A percentile compares a stretch with the other conserved stretches of the same genome.
Evolutionary conservation across 2,888 invertebrate genomes (phyloP).

Genomic region (Drosophila hawaiiensis): DNA sequence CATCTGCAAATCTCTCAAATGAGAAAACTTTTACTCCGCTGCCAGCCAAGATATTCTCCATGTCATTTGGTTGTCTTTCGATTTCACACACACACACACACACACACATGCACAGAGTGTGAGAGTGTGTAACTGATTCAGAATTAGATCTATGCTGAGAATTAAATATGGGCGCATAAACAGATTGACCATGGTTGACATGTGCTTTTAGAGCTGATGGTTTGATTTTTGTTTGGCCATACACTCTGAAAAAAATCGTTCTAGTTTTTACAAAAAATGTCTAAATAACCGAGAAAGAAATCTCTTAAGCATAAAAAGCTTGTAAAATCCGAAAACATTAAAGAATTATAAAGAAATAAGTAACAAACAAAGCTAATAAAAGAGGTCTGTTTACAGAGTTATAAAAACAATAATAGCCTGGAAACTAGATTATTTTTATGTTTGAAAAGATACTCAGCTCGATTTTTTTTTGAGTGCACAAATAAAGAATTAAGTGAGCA

Average conservation of each 20-base stretch:
- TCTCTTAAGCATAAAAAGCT: background rate
- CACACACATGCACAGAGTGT: background rate
- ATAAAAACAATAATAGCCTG: no score
- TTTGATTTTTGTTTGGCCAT: background rate
- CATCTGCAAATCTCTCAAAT: conserved; percentile 74
- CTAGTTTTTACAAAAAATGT: background rate
- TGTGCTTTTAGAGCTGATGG: background rate
- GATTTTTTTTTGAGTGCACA: no score
- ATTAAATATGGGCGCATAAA: background rate
- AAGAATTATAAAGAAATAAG: background rate
- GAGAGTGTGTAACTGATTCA: conserved; percentile 31
- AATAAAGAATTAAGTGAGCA: background rate
- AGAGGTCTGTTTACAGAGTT: no score
- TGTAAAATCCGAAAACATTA: background rate
- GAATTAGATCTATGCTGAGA: conserved; percentile 7
- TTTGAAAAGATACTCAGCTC: no score
- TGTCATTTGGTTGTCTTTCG: background rate
- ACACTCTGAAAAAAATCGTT: background rate
- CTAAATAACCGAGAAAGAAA: background rate
- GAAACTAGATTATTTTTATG: no score
- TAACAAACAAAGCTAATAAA: background rate
- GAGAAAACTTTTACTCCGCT: conserved; percentile 68
- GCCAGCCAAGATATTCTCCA: conserved; percentile 13
- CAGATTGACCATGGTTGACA: background rate
- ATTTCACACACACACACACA: conserved; percentile 4